A percentile compares a stretch with the other conserved stretches of the same genome.
Conservation (phyloP, 35 echinoderm and acorn worm genomes). For the Amphiura filiformis region DNA sequence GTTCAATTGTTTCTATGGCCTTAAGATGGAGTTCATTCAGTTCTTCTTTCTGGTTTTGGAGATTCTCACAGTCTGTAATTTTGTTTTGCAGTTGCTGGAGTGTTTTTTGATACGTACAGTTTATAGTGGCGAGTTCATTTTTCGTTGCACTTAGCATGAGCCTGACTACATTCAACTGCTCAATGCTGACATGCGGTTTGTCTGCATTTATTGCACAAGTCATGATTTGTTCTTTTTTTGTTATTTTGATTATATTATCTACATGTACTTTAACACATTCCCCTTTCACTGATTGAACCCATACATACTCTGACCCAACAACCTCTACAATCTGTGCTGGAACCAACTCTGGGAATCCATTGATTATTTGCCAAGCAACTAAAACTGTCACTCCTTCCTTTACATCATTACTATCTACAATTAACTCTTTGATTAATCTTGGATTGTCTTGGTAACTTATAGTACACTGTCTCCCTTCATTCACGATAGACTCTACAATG, state of each 20-base stretch:
- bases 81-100: too few relatives aligned
- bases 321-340: not conserved
- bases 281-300: not conserved
- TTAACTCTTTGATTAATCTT: not conserved
- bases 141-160: not conserved
- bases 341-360: not conserved
- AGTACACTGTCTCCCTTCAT: not conserved
- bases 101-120: too few relatives aligned
- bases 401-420: not conserved
- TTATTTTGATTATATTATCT: not conserved
- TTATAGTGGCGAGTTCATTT: too few relatives aligned
- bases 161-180: not conserved
- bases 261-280: not conserved
- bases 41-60: too few relatives aligned
- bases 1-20: too few relatives aligned
- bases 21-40: too few relatives aligned
- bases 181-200: not conserved
- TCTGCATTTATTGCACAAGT: not conserved
- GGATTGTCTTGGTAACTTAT: not conserved
- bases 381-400: not conserved
- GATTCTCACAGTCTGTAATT: too few relatives aligned
- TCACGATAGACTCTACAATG: not conserved
- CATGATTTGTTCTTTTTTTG: not conserved
- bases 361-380: not conserved
- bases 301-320: not conserved